Evolutionary conservation across 2,113 vertebrate species (phyloP).

Genomic region (Beaufortia kweichowensis): DNA sequence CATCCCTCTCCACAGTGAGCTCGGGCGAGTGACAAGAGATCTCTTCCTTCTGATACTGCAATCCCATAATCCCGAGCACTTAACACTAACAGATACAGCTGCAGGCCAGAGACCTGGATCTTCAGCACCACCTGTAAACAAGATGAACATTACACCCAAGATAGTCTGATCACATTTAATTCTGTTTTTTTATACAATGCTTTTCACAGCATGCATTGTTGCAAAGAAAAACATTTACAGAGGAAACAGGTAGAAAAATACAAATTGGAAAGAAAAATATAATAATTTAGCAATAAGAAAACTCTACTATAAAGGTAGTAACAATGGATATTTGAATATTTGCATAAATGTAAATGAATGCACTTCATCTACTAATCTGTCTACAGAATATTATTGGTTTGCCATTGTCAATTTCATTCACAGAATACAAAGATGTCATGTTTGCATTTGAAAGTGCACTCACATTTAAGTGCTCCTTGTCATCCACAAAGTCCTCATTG

Average conservation of each 20-base stretch:
- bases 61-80: conserved; percentile 64
- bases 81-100: conserved; percentile 80
- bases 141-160: background rate
- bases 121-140: conserved; percentile 78
- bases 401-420: background rate
- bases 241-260: too few species aligned
- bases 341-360: background rate
- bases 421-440: background rate
- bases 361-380: background rate
- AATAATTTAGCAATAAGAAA: too few species aligned
- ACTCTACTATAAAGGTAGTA: too few species aligned
- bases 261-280: too few species aligned
- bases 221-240: too few species aligned
- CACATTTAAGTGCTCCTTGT: conserved; percentile 67
- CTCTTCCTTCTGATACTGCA: conserved; percentile 61
- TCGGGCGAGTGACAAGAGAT: conserved; percentile 57
- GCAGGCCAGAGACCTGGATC: conserved; percentile 81
- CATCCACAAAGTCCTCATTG: conserved; percentile 77
- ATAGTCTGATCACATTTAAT: background rate
- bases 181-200: too few species aligned
- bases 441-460: conserved; percentile 33
- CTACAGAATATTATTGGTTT: background rate
- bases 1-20: conserved; percentile 57
- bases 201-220: too few species aligned
- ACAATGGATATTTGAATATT: too few species aligned